Percentiles rank a stretch among this genome's conserved stretches.
These are phyloP conservation scores for Volucella inflata DNA, from an alignment of 2,888 invertebrate species.

Conservation along the genomic window DNA sequence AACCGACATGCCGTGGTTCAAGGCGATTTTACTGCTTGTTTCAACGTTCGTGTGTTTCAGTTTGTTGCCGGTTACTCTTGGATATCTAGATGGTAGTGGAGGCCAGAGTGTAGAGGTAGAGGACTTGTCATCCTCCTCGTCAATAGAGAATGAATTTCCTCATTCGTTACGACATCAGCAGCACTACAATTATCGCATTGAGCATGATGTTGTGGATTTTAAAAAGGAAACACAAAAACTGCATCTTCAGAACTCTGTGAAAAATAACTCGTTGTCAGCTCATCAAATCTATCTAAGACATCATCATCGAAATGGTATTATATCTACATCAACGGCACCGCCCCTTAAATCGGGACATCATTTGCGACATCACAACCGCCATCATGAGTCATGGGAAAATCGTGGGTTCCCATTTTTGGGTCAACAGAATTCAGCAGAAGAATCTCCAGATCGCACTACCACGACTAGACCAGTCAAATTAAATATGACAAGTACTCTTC, in stretches of 20 bases:
- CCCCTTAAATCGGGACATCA: slow-evolving; percentile 78
- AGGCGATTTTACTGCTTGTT: slow-evolving; percentile 58
- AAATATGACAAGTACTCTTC: slow-evolving; percentile 75
- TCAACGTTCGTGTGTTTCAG: slow-evolving; percentile 62
- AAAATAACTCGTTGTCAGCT: slow-evolving; percentile 35
- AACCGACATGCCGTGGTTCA: slow-evolving; percentile 62
- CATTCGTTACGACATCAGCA: slow-evolving; percentile 79
- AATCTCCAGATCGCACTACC: slow-evolving; percentile 38
- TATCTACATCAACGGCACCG: slow-evolving; percentile 28
- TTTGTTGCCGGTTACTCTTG: slow-evolving; percentile 64
- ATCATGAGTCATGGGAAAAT: slow-evolving; percentile 81
- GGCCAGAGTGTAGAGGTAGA: slow-evolving; percentile 53
- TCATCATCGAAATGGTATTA: slow-evolving; percentile 58
- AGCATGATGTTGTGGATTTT: slow-evolving; percentile 77
- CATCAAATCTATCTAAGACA: slow-evolving; percentile 72
- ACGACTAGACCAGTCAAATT: slow-evolving; percentile 56
- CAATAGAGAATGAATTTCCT: slow-evolving; percentile 67
- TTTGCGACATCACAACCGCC: slow-evolving; percentile 81
- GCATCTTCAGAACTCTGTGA: slow-evolving; percentile 4
- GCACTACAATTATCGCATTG: slow-evolving; percentile 78
- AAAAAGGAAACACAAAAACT: slow-evolving; percentile 56
- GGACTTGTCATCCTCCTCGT: slow-evolving; percentile 46
- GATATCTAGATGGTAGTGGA: slow-evolving; percentile 64
- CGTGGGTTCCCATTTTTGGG: slow-evolving; percentile 79
- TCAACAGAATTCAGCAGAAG: slow-evolving; percentile 76